Evolutionary conservation across 2,113 vertebrate genomes (phyloP), one percentile per base, ranked within the genome.

Genomic region (Forbesichthys papilliferus): DNA sequence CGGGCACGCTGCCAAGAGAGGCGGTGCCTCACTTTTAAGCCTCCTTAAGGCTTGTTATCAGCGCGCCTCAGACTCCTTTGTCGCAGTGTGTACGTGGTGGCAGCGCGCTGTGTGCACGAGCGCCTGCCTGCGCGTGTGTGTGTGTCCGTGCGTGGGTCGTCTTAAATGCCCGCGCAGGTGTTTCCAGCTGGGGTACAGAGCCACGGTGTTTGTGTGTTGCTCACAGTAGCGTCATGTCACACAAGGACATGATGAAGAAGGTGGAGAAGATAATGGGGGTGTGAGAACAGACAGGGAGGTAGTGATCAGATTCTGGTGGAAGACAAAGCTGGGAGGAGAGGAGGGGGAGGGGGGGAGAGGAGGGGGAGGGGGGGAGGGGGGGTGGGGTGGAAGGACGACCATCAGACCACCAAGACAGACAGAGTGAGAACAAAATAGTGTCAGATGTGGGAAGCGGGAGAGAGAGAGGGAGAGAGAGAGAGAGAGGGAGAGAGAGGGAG

Each of bases 21-120:
- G 66, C 52, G 51, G 55, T 46, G 64, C 64, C 74, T 83, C 61
- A 69, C 61, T 74, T 75, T 64, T 72, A 82, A 70, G 20, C 62
- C 74, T 77, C 56, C 60, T 82, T 59, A 78, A 53, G 76, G 68
- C 66, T 74, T 76, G 57, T 86, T 88, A 87, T 90, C 84, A 81
- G 75, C 86, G 76, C 75, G 36, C 74, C 47, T 61, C 80, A 85
- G 79, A 79, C 5, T 12, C 56, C 61, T 80, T 86, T 87, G 76
- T 81, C 77, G 75, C 75, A 14, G 70, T 65, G 61, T 85, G 71
- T 69, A 70, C 48, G 64, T 77, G 62, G 52, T 36, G 66, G 36
- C 51, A 82, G 10, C 13, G 48, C 53, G 1, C 14, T 16, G 57
- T 48, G 34, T 57, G 36, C 0, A 16, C 14, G 53, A 27, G 27